These are phyloP conservation scores for Pseudomyrmex cubaensis DNA, from an alignment of 1,140 invertebrate genomes.

Conservation along the genomic window DNA sequence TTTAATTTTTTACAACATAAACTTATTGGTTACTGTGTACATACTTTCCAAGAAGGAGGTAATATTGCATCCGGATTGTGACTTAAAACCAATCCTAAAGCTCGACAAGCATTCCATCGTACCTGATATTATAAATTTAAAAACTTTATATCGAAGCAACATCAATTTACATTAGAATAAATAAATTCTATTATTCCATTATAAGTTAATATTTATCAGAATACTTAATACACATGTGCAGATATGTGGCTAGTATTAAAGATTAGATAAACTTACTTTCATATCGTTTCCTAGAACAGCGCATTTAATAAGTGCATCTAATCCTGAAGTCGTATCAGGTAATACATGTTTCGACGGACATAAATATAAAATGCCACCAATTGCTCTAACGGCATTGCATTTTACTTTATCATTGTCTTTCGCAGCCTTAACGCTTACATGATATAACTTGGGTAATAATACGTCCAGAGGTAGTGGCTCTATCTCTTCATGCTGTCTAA, in stretches of 20 bases:
- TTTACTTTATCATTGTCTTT: conserved; percentile 92
- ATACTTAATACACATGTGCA: too few relatives aligned
- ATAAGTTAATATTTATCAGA: too few relatives aligned
- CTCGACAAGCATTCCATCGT: conserved; percentile 96
- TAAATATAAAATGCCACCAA: conserved; percentile 92
- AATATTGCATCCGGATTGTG: conserved; percentile 79
- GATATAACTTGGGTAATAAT: conserved; percentile 89
- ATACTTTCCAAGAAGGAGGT: conserved; percentile 80
- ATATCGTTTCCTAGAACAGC: conserved; percentile 89
- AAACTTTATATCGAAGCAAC: conserved; percentile 21
- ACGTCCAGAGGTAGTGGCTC: conserved; percentile 88
- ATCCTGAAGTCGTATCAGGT: conserved; percentile 80
- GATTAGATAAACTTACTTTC: conserved; percentile 86
- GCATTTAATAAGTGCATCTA: conserved; percentile 89
- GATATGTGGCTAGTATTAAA: not conserved
- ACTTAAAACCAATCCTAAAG: conserved; percentile 88
- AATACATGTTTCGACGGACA: conserved; percentile 86
- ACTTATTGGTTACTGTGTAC: conserved; percentile 44
- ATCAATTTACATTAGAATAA: not conserved
- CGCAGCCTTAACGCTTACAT: conserved; percentile 87
- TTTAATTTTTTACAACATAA: conserved; percentile 36
- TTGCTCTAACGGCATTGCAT: conserved; percentile 91
- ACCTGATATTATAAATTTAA: conserved; percentile 84
- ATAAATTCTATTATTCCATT: too few relatives aligned
- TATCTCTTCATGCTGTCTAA: conserved; percentile 85